These are phyloP conservation scores for Rhabdophis nuchalis DNA, from an alignment of 2,797 vertebrate species.

Conservation along the genomic window DNA sequence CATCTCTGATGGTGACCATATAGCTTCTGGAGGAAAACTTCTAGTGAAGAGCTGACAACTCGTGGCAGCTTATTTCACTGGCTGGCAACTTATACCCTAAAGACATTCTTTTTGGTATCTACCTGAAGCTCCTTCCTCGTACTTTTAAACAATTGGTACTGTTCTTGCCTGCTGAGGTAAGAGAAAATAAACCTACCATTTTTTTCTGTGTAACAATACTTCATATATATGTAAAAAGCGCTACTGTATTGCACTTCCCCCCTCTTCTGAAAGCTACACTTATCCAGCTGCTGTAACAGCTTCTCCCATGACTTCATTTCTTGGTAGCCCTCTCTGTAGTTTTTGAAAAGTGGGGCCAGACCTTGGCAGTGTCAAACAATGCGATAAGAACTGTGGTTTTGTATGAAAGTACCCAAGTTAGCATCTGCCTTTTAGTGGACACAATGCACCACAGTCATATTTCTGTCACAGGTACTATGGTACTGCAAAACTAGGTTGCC, in stretches of 20 bases:
- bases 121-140: not conserved
- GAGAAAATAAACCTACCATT: not conserved
- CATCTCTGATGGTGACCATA: not conserved
- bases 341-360: not conserved
- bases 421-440: not conserved
- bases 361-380: not conserved
- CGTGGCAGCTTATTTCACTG: not conserved
- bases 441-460: not conserved
- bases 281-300: not conserved
- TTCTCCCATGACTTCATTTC: not conserved
- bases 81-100: not conserved
- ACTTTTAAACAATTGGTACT: not conserved
- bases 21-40: not conserved
- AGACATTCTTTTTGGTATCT: not conserved
- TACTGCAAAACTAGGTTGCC: not conserved
- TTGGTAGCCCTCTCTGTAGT: not conserved
- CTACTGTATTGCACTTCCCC: not conserved
- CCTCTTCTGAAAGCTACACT: not conserved
- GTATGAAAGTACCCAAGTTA: not conserved
- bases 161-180: not conserved
- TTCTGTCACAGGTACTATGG: not conserved
- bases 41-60: not conserved
- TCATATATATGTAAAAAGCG: not conserved
- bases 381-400: not conserved
- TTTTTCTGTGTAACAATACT: not conserved